Evolutionary conservation across 2,797 vertebrate species (phyloP).

Genomic region (Delichon dasypus): DNA sequence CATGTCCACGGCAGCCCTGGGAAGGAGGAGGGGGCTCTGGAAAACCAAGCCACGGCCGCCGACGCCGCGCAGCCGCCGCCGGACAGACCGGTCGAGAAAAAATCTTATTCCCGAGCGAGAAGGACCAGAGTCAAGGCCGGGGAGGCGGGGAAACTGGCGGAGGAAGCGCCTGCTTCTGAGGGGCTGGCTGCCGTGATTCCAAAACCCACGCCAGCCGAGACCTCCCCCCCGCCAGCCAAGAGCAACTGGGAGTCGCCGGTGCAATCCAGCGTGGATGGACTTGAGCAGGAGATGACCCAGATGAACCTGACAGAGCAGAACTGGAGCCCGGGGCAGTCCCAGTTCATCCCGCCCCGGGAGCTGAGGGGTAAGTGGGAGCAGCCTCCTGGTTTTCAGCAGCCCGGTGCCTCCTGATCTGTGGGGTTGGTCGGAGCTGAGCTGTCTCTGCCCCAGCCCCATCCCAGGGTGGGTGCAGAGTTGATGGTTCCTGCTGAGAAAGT

Average conservation of each 20-base stretch:
- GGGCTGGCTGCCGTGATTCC: conserved; percentile 48
- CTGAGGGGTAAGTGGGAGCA: conserved; percentile 82
- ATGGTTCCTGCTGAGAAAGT: background rate
- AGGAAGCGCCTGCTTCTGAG: conserved; percentile 77
- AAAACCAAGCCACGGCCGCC: conserved; percentile 43
- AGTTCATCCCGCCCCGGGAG: conserved; percentile 87
- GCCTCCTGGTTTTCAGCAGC: background rate
- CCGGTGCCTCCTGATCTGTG: background rate
- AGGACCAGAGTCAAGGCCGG: conserved; percentile 89
- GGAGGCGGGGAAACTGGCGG: conserved; percentile 84
- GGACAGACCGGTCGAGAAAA: conserved; percentile 90
- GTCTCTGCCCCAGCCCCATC: accelerated
- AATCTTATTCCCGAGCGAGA: conserved; percentile 91
- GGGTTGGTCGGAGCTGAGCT: accelerated
- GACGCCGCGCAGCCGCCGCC: conserved; percentile 64
- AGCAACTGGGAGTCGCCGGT: conserved; percentile 77
- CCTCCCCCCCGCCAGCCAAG: conserved; percentile 63
- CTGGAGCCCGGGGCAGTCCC: conserved; percentile 86
- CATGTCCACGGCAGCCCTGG: conserved; percentile 49
- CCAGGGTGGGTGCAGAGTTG: background rate
- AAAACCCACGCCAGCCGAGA: conserved; percentile 38
- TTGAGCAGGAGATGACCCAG: conserved; percentile 88
- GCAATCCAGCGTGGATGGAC: conserved; percentile 75
- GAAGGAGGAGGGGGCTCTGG: conserved; percentile 69
- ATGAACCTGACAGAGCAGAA: conserved; percentile 86